Percentiles rank a stretch among this genome's conserved stretches.
phyloP scores from a whole-genome alignment of 2,113 vertebrate species.

The Rana temporaria region DNA sequence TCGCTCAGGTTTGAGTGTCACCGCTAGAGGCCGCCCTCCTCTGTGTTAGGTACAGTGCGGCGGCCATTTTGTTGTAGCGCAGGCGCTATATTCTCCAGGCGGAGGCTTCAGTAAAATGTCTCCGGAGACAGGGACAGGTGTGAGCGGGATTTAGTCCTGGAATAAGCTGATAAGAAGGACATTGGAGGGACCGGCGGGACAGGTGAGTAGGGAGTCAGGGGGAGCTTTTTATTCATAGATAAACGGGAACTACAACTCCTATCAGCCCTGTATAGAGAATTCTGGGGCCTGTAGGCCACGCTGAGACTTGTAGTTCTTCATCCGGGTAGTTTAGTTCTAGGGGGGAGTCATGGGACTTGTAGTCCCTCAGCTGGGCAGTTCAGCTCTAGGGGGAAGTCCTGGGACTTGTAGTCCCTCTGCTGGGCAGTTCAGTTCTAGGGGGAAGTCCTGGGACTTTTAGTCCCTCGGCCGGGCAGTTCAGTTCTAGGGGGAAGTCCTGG shows the following conservation, averaged over 20 bases:
- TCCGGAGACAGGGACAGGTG: not conserved
- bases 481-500: too few relatives aligned
- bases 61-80: not conserved
- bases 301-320: not conserved
- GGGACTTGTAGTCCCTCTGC: too few relatives aligned
- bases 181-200: too few relatives aligned
- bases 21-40: not conserved
- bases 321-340: too few relatives aligned
- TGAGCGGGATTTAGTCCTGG: not conserved
- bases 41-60: not conserved
- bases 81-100: not conserved
- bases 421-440: too few relatives aligned
- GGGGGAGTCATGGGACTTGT: too few relatives aligned
- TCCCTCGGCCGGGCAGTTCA: too few relatives aligned
- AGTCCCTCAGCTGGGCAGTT: too few relatives aligned
- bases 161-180: not conserved
- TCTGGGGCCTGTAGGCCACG: not conserved
- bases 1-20: too few relatives aligned
- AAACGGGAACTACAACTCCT: not conserved
- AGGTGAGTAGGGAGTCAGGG: not conserved
- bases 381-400: too few relatives aligned
- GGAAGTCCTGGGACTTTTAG: too few relatives aligned
- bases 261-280: not conserved
- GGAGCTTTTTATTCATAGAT: too few relatives aligned
- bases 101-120: conserved; percentile 3